Percentiles rank a stretch among this genome's conserved stretches.
These are phyloP conservation scores for Cosmia pyralina DNA, from an alignment of 2,888 invertebrate species.

Conservation along the genomic window DNA sequence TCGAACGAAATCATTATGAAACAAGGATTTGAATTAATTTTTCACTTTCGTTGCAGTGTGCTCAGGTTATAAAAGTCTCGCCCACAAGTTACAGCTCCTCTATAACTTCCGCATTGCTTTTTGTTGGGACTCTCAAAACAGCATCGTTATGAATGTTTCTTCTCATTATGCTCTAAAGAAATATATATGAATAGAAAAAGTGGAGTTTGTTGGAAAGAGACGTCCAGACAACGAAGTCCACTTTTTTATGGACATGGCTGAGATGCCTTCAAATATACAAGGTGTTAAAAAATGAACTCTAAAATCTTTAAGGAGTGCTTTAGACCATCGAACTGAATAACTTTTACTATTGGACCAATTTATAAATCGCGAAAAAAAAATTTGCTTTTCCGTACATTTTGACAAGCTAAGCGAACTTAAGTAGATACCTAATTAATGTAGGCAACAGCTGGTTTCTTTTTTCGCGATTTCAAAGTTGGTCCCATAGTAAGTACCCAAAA, in stretches of 20 bases:
- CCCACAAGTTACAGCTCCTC: neutral
- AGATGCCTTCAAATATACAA: no score
- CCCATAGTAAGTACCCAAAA: no score
- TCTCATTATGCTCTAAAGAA: neutral
- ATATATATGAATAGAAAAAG: neutral
- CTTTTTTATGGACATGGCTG: neutral
- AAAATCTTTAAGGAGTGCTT: no score
- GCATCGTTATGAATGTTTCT: neutral
- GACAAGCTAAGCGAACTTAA: no score
- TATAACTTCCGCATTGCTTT: neutral
- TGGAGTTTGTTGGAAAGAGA: neutral
- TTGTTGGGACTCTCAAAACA: neutral
- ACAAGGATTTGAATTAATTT: neutral
- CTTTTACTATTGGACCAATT: no score
- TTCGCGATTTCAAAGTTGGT: no score
- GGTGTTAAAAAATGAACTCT: no score
- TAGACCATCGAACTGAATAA: no score
- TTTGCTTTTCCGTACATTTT: no score
- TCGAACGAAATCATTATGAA: neutral
- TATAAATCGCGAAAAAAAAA: no score
- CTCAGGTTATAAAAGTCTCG: neutral
- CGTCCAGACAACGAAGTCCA: neutral
- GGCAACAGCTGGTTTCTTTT: no score
- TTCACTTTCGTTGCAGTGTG: neutral
- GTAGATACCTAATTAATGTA: no score